Evolutionary conservation across 2,113 vertebrate species (phyloP), one percentile per base, ranked within the genome.

Genomic region (Pipa parva): DNA sequence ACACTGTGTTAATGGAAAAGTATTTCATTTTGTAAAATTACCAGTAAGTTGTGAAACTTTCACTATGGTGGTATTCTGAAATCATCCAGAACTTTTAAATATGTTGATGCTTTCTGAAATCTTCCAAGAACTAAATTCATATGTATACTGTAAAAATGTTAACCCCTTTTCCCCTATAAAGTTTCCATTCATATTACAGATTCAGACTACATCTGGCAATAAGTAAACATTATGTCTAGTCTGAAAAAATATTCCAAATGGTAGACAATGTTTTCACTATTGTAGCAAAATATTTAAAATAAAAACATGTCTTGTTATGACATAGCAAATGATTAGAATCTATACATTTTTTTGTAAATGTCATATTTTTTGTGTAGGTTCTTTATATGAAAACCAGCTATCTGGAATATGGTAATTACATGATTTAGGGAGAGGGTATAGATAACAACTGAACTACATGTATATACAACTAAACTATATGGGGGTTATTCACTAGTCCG

Each of bases 121-220:
- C 7, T 46, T 46, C 24, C 17, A 25, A 25, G 21, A 18, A 51
- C 15, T 24, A 51, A 51, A 51, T 13, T 24, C 10, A 21, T n/a
- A 21, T 37, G 28, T 52, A 31, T 59, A 59, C 48, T 59, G 42
- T 67, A 52, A 51, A 33, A 25, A 31, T 39, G 18, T 42, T 52
- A 36, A 36, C 46, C 65, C 26, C 46, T 27, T 45, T 56, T 39
- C 39, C 50, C 56, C 50, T 56, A 68, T 59, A 67, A 68, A 59
- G 65, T 36, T 59, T 24, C 58, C 10, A 31, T 37, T 45, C 74
- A 61, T 75, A 68, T 63, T 63, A 73, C 56, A 45, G 27, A 58
- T 64, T 50, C 71, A 73, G 55, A 42, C 69, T 74, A 75, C 81
- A 83, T 81, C 83, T 85, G 81, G 78, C 46, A 79, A 73, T 68